Conservation (phyloP, 2,888 invertebrate species). For the Deroplatys truncata region DNA sequence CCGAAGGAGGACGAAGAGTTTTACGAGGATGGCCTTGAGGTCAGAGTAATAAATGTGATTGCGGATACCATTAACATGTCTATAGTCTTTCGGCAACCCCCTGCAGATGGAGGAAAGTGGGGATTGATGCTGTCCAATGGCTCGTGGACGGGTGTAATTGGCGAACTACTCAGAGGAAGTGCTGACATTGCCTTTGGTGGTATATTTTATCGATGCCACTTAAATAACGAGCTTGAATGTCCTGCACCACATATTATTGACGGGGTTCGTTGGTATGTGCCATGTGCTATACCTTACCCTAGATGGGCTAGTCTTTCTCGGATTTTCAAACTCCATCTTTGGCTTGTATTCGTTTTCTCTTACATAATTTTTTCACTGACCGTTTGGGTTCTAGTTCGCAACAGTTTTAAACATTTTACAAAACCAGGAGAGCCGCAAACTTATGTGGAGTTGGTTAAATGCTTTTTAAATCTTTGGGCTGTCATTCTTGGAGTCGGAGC, state of each 20-base stretch:
- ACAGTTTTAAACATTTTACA: not conserved
- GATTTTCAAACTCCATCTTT: not conserved
- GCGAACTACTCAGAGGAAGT: not conserved
- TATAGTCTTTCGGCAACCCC: not conserved
- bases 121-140: not conserved
- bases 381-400: not conserved
- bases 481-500: not conserved
- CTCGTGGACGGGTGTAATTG: not conserved
- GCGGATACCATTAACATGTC: not conserved
- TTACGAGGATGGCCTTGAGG: not conserved
- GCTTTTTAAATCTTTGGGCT: slow-evolving; percentile 5
- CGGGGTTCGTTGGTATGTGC: slow-evolving; percentile 48
- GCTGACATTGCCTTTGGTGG: not conserved
- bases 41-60: not conserved
- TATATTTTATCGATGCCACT: not conserved
- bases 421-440: not conserved
- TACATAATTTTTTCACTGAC: not conserved
- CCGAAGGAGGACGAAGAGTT: not conserved
- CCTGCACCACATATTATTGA: slow-evolving; percentile 34
- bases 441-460: not conserved
- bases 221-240: not conserved
- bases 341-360: not conserved
- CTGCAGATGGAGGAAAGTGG: not conserved
- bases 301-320: slow-evolving; percentile 42
- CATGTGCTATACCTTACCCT: slow-evolving; percentile 45